These are phyloP conservation scores for Nycticorax nycticorax DNA, from an alignment of 2,113 vertebrate genomes.

Conservation along the genomic window DNA sequence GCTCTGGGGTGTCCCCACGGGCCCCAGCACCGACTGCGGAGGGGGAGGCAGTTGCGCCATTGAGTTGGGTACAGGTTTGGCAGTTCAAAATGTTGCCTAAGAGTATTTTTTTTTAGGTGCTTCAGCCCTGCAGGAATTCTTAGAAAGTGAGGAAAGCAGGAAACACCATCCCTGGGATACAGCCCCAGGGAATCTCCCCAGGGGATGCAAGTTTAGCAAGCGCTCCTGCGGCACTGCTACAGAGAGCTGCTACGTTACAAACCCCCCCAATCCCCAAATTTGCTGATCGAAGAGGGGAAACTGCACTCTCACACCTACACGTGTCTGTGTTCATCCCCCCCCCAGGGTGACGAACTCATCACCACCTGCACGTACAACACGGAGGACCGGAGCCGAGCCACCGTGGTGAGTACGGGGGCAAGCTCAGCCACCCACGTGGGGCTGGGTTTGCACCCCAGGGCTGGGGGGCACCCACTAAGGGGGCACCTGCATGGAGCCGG, in stretches of 20 bases:
- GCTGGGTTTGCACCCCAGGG: background rate
- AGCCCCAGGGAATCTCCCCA: background rate
- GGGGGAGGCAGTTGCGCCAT: background rate
- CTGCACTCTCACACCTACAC: background rate
- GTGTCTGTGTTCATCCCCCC: background rate
- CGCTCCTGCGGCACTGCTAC: rapidly evolving
- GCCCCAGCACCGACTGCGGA: rapidly evolving
- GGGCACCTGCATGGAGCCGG: background rate
- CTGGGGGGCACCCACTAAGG: background rate
- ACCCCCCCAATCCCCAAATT: rapidly evolving
- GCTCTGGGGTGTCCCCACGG: rapidly evolving
- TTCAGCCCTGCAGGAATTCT: background rate
- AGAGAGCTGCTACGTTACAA: rapidly evolving
- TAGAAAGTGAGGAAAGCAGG: background rate
- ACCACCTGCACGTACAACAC: slow-evolving; percentile 93
- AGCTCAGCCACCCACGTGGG: background rate
- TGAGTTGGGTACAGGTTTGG: background rate
- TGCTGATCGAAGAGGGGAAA: background rate
- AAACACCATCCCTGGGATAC: background rate
- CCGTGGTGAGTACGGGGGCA: slow-evolving; percentile 81
- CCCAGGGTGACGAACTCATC: slow-evolving; percentile 88
- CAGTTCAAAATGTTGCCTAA: background rate
- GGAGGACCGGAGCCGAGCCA: slow-evolving; percentile 76
- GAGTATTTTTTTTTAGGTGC: background rate
- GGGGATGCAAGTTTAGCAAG: background rate